phyloP scores from a whole-genome alignment of 2,888 invertebrate genomes.

The Eupelmus urozonus region DNA sequence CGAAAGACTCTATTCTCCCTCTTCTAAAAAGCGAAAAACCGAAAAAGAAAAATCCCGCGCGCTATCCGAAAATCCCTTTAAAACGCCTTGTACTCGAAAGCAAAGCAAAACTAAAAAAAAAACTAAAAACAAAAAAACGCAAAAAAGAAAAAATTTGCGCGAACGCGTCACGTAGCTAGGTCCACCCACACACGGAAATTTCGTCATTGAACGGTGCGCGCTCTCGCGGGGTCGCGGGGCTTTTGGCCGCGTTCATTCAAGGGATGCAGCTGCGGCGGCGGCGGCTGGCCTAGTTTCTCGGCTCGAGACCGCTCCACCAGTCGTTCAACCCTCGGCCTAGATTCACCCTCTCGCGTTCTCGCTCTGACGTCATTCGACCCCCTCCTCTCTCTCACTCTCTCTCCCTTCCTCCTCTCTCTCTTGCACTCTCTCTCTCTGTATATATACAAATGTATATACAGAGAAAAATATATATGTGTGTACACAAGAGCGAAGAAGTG shows the following conservation, averaged over 20 bases:
- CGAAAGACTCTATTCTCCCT: no score
- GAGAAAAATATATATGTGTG: conserved; percentile 41
- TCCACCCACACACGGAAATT: conserved; percentile 6
- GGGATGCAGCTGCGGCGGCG: conserved; percentile 62
- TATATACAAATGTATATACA: no score
- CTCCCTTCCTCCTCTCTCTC: conserved; percentile 21
- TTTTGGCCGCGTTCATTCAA: conserved; percentile 66
- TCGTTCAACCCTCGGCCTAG: conserved; percentile 76
- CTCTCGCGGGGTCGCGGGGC: conserved; percentile 47
- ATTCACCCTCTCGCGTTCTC: conserved; percentile 64
- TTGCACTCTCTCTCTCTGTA: conserved; percentile 47
- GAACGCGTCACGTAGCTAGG: no score
- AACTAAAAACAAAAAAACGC: no score
- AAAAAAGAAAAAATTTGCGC: neutral
- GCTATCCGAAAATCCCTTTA: neutral
- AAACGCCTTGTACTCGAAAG: neutral
- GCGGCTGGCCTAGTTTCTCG: conserved; percentile 68
- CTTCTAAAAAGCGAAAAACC: no score
- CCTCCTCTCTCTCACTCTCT: conserved; percentile 53
- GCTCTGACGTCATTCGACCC: conserved; percentile 70
- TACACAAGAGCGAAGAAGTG: conserved; percentile 31
- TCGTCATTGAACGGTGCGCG: conserved; percentile 39
- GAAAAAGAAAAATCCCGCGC: no score
- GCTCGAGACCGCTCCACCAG: conserved; percentile 71
- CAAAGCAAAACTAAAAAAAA: no score